Percentiles rank a stretch among this genome's conserved stretches.
Conservation (phyloP, 2,797 vertebrate genomes). For the Gorsachius magnificus region DNA sequence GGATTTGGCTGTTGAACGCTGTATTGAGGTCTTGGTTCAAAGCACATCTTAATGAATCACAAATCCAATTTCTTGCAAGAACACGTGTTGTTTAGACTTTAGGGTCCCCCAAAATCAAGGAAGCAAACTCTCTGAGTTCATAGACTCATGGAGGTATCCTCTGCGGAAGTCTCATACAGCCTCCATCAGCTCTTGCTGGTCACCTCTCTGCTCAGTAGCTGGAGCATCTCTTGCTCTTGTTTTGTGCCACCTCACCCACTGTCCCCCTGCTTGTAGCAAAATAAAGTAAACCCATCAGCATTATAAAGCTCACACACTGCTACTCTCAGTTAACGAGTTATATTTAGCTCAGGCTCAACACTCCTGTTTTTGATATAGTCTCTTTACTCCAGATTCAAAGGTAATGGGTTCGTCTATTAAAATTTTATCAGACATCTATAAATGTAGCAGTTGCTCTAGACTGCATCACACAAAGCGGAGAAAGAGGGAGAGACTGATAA, state of each 20-base stretch:
- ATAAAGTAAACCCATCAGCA: constrained; percentile 8
- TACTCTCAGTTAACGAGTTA: constrained; percentile 37
- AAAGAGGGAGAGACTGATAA: constrained; percentile 71
- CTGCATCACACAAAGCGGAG: constrained; percentile 53
- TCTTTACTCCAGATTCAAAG: constrained; percentile 70
- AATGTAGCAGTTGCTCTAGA: constrained; percentile 71
- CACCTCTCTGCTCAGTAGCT: neutral
- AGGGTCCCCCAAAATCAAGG: neutral
- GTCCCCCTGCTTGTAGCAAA: neutral
- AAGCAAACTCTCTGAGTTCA: neutral
- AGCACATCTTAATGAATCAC: accelerated
- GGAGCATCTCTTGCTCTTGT: neutral
- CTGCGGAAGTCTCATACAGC: accelerated
- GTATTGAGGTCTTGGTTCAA: neutral
- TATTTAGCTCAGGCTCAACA: constrained; percentile 56
- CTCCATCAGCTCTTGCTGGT: neutral
- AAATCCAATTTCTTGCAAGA: neutral
- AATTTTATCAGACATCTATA: constrained; percentile 76
- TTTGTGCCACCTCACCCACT: neutral
- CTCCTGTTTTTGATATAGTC: constrained; percentile 55
- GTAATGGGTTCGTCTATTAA: constrained; percentile 76
- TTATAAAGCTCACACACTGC: neutral
- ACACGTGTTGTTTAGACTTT: accelerated
- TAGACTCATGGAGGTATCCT: accelerated
- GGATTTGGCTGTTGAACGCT: neutral